Conservation (phyloP, 2,888 invertebrate species). For the Dioctria rufipes region DNA sequence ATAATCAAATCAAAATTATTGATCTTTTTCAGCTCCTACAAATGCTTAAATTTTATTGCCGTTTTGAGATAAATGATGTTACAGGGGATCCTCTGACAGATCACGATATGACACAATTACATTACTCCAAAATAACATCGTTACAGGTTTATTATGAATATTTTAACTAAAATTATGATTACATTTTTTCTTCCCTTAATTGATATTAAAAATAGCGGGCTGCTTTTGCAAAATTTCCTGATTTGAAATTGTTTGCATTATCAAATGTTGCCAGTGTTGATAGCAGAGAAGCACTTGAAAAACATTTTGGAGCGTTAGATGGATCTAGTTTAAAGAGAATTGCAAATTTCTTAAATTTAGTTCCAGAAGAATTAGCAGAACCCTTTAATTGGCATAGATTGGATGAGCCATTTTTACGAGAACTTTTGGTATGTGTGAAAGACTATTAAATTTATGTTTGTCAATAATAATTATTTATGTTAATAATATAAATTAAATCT, state of each 20-base stretch:
- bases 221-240: constrained; percentile 91
- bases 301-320: constrained; percentile 84
- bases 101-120: constrained; percentile 92
- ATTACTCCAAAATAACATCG: constrained; percentile 93
- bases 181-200: constrained; percentile 1
- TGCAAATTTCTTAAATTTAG: constrained; percentile 88
- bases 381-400: constrained; percentile 80
- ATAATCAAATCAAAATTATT: not conserved
- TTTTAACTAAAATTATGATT: constrained; percentile 6
- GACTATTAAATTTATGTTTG: not conserved
- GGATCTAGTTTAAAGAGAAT: constrained; percentile 87
- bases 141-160: constrained; percentile 78
- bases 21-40: constrained; percentile 83
- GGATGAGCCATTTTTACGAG: constrained; percentile 87
- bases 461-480: not conserved
- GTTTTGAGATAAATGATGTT: constrained; percentile 98
- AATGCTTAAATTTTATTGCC: constrained; percentile 95
- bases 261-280: constrained; percentile 97
- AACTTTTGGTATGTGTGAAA: constrained; percentile 79
- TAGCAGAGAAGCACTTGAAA: constrained; percentile 84
- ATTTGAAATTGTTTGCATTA: constrained; percentile 88
- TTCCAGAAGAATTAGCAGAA: constrained; percentile 81
- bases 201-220: constrained; percentile 78
- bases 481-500: not conserved
- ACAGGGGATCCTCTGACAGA: constrained; percentile 95